These are phyloP conservation scores for Corythaeola cristata DNA, from an alignment of 2,113 vertebrate genomes.

Conservation along the genomic window DNA sequence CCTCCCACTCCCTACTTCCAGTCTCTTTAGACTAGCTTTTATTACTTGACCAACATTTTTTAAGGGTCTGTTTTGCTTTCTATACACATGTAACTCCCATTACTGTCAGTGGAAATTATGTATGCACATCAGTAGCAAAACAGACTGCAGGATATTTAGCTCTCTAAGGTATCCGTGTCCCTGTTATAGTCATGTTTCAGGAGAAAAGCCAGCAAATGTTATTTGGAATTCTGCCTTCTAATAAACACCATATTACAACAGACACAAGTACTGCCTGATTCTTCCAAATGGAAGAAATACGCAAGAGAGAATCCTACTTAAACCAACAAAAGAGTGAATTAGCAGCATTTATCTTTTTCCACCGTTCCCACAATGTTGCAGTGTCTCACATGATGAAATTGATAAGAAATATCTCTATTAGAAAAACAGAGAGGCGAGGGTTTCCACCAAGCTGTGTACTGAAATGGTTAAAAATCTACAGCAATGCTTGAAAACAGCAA, in stretches of 20 bases:
- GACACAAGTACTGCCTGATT: background rate
- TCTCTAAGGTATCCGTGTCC: conserved; percentile 51
- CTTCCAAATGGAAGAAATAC: background rate
- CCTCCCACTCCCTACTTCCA: background rate
- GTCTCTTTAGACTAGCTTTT: background rate
- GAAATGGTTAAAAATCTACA: background rate
- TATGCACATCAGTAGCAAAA: conserved; percentile 56
- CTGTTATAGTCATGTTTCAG: conserved; percentile 43
- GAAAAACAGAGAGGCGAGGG: background rate
- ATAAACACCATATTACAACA: conserved; percentile 9
- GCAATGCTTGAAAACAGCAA: background rate
- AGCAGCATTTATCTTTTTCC: background rate
- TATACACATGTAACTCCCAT: conserved; percentile 55
- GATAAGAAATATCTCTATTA: background rate
- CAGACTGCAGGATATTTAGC: conserved; percentile 37
- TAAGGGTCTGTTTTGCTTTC: conserved; percentile 47
- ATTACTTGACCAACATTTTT: conserved; percentile 35
- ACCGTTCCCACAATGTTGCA: background rate
- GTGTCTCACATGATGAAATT: background rate
- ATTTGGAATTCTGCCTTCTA: conserved; percentile 61
- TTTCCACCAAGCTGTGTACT: background rate
- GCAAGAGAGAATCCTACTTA: background rate
- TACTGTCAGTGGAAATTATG: conserved; percentile 61
- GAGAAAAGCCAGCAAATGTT: conserved; percentile 39
- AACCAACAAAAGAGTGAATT: background rate